Conservation (phyloP, 2,113 vertebrate species). For the Murina feae region DNA sequence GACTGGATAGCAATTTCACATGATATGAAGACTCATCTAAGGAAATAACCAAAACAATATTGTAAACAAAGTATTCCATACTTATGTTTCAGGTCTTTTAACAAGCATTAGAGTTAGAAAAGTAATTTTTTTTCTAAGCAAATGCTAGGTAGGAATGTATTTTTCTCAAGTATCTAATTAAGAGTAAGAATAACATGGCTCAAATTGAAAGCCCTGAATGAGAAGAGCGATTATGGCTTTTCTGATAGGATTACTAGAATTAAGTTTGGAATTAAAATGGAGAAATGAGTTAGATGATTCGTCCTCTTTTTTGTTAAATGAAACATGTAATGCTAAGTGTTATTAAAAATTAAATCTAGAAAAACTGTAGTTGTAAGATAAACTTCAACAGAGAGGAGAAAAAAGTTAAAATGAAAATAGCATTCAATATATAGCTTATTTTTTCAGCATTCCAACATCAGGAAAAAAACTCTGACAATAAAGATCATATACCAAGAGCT, state of each 20-base stretch:
- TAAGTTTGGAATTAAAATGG: background rate
- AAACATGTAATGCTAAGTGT: background rate
- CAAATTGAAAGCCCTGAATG: background rate
- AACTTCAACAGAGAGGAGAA: conserved; percentile 52
- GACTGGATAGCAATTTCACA: background rate
- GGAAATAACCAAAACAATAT: background rate
- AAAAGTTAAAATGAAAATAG: conserved; percentile 46
- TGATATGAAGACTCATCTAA: background rate
- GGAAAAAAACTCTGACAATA: background rate
- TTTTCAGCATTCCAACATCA: background rate
- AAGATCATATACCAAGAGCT: background rate
- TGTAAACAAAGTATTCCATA: background rate
- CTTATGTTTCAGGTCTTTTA: background rate
- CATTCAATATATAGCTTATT: conserved; percentile 39
- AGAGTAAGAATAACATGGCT: background rate
- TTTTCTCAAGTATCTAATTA: background rate
- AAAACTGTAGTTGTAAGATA: conserved; percentile 48
- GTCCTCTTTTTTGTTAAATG: conserved; percentile 10
- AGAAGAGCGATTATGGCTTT: background rate
- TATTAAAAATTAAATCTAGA: conserved; percentile 45
- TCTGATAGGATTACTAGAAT: background rate
- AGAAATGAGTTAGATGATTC: background rate
- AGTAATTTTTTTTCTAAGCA: background rate
- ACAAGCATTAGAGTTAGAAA: background rate
- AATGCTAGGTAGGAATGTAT: background rate